phyloP scores from a whole-genome alignment of 2,888 invertebrate genomes.

The Amphipyra tragopoginis region DNA sequence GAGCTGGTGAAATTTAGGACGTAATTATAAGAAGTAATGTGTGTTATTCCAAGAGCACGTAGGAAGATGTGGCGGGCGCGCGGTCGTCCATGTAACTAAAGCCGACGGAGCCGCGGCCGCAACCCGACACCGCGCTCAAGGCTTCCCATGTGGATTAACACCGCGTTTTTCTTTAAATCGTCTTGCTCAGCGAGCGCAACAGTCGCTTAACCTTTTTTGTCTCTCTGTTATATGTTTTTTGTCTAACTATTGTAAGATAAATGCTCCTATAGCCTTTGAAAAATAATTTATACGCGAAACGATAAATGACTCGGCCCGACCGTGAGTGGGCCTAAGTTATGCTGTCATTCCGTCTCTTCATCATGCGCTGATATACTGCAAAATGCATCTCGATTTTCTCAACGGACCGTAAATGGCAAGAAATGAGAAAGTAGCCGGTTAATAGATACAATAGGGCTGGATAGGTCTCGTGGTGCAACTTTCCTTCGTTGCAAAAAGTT shows the following conservation, averaged over 20 bases:
- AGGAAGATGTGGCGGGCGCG: slow-evolving; percentile 73
- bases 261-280: slow-evolving; percentile 32
- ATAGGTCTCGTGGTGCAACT: slow-evolving; percentile 82
- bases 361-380: slow-evolving; percentile 72
- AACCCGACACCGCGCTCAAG: slow-evolving; percentile 83
- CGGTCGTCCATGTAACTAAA: slow-evolving; percentile 82
- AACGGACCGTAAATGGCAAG: slow-evolving; percentile 86
- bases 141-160: slow-evolving; percentile 85
- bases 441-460: slow-evolving; percentile 89
- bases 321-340: slow-evolving; percentile 66
- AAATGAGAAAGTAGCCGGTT: slow-evolving; percentile 87
- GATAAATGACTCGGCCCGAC: slow-evolving; percentile 58
- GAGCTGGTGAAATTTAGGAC: slow-evolving; percentile 42
- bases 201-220: slow-evolving; percentile 54
- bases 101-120: slow-evolving; percentile 64
- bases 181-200: slow-evolving; percentile 63
- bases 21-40: slow-evolving; percentile 54
- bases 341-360: slow-evolving; percentile 73
- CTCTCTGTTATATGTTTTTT: slow-evolving; percentile 34
- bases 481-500: slow-evolving; percentile 83
- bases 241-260: slow-evolving; percentile 32
- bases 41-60: slow-evolving; percentile 61
- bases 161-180: slow-evolving; percentile 74
- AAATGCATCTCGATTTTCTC: slow-evolving; percentile 86
- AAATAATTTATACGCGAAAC: slow-evolving; percentile 45